A percentile compares a stretch with the other conserved stretches of the same genome.
These are phyloP conservation scores for Erpornis zantholeuca DNA, from an alignment of 2,113 vertebrate species.

Conservation along the genomic window DNA sequence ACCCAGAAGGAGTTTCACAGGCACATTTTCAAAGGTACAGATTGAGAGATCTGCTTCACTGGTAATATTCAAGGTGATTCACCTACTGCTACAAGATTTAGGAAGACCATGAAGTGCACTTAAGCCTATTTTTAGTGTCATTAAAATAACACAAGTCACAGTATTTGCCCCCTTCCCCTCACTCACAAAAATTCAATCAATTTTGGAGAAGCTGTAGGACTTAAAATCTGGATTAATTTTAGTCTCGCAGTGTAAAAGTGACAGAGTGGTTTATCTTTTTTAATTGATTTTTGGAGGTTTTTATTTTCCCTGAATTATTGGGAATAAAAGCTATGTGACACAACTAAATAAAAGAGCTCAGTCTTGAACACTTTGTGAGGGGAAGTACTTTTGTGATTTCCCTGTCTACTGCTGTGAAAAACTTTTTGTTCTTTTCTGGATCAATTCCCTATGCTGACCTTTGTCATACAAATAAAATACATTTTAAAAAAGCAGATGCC, in stretches of 20 bases:
- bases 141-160: background rate
- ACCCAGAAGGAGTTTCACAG: background rate
- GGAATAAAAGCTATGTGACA: background rate
- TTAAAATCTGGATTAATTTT: background rate
- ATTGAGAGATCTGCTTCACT: background rate
- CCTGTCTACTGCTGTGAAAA: background rate
- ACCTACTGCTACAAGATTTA: background rate
- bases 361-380: background rate
- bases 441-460: background rate
- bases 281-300: background rate
- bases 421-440: background rate
- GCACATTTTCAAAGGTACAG: background rate
- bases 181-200: background rate
- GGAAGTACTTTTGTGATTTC: background rate
- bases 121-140: background rate
- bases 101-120: background rate
- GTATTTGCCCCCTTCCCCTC: background rate
- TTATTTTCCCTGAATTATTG: background rate
- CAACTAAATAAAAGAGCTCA: background rate
- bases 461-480: conserved; percentile 11
- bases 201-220: background rate
- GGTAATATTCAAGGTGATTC: background rate
- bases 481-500: background rate
- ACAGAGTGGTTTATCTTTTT: background rate
- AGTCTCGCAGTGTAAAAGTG: background rate